Evolutionary conservation across 2,113 vertebrate genomes (phyloP).

Genomic region (Apodemus speciosus): DNA sequence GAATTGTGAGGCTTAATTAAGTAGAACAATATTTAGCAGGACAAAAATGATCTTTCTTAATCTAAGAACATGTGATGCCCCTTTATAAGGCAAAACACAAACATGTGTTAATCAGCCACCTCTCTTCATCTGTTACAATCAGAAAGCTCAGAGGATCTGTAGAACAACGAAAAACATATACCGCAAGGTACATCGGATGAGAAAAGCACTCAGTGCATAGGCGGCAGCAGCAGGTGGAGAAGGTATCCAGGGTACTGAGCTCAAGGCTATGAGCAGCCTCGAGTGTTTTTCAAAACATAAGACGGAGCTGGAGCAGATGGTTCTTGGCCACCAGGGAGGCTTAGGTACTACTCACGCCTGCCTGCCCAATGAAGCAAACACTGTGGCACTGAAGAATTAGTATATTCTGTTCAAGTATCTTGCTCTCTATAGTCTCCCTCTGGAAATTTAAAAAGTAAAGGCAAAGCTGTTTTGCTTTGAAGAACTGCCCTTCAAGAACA

Average conservation of each 20-base stretch:
- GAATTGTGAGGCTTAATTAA: constrained; percentile 53
- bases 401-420: background rate
- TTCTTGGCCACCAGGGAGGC: constrained; percentile 46
- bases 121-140: constrained; percentile 49
- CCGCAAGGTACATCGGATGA: constrained; percentile 19
- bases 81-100: constrained; percentile 42
- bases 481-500: background rate
- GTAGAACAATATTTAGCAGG: constrained; percentile 29
- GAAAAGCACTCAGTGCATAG: background rate
- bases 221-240: constrained; percentile 50
- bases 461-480: background rate
- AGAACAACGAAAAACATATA: constrained; percentile 45
- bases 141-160: constrained; percentile 57
- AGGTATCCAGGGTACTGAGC: constrained; percentile 13
- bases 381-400: background rate
- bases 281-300: background rate
- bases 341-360: background rate
- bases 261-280: background rate
- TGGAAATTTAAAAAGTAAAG: constrained; percentile 38
- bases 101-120: constrained; percentile 62
- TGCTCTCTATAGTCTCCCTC: constrained; percentile 1
- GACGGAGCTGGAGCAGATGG: constrained; percentile 66
- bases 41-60: constrained; percentile 45
- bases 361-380: background rate
- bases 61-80: constrained; percentile 49